Evolutionary conservation across 2,888 invertebrate species (phyloP).

Genomic region (Litoditis marina): DNA sequence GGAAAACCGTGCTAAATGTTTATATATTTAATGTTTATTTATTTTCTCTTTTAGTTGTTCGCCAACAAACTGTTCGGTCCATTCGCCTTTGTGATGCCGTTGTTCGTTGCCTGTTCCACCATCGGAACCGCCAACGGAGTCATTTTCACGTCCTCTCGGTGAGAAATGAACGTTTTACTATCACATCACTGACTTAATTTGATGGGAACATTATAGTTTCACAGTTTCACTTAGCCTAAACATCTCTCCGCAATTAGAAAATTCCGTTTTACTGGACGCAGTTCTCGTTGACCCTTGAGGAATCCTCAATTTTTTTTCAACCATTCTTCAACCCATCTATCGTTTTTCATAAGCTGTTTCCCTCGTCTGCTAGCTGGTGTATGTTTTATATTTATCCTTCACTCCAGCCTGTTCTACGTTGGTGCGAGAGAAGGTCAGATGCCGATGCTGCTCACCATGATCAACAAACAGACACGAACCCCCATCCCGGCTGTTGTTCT

Average conservation of each 20-base stretch:
- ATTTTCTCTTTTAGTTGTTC: constrained; percentile 48
- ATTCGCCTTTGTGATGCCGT: constrained; percentile 86
- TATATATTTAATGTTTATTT: background rate
- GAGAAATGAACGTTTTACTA: constrained; percentile 24
- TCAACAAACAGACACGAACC: constrained; percentile 64
- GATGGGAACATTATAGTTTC: no score
- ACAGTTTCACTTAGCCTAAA: background rate
- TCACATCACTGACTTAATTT: no score
- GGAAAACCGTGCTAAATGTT: background rate
- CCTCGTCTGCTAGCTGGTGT: no score
- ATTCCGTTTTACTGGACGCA: background rate
- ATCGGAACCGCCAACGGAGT: constrained; percentile 92
- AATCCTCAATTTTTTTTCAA: background rate
- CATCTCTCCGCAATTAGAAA: background rate
- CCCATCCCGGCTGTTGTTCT: constrained; percentile 65
- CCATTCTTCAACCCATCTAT: no score
- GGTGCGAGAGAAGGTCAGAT: constrained; percentile 66
- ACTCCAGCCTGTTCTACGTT: constrained; percentile 64
- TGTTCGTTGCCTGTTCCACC: constrained; percentile 91
- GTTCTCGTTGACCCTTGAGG: background rate
- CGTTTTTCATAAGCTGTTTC: no score
- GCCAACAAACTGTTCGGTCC: constrained; percentile 75
- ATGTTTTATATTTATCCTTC: no score
- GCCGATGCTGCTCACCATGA: constrained; percentile 64
- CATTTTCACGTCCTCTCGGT: constrained; percentile 85